Evolutionary conservation across 1,140 invertebrate genomes (phyloP).

Genomic region (Trichonephila clavipes): DNA sequence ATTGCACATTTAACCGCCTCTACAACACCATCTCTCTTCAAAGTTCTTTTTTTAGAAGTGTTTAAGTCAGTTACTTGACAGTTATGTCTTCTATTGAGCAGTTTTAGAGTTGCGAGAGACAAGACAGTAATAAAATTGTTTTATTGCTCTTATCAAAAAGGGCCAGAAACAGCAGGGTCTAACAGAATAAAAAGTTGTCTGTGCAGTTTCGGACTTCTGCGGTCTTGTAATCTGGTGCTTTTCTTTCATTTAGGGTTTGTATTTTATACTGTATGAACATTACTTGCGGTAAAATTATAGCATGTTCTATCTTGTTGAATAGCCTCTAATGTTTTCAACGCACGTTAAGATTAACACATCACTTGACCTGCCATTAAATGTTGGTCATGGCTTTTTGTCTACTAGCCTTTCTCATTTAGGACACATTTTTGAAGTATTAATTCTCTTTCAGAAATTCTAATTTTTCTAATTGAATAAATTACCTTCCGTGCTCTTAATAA

Average conservation of each 20-base stretch:
- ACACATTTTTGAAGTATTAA: not conserved
- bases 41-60: not conserved
- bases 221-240: slow-evolving; percentile 61
- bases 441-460: not conserved
- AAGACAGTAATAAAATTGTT: slow-evolving; percentile 61
- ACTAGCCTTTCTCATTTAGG: not conserved
- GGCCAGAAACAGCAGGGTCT: slow-evolving; percentile 36
- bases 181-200: slow-evolving; percentile 12
- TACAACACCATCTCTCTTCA: not conserved
- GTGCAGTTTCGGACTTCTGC: slow-evolving; percentile 32
- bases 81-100: slow-evolving; percentile 45
- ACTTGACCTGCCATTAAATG: slow-evolving; percentile 24
- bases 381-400: not conserved
- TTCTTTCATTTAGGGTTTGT: not conserved
- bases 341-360: slow-evolving; percentile 9
- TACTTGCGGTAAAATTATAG: slow-evolving; percentile 9
- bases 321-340: slow-evolving; percentile 25
- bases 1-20: not conserved
- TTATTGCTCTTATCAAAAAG: slow-evolving; percentile 63
- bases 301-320: not conserved
- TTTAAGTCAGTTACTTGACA: slow-evolving; percentile 63
- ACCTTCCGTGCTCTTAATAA: no score
- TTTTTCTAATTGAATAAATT: no score
- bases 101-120: slow-evolving; percentile 51
- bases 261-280: slow-evolving; percentile 20